Evolutionary conservation across 2,888 invertebrate species (phyloP).

Genomic region (Lasioglossum malachurum): DNA sequence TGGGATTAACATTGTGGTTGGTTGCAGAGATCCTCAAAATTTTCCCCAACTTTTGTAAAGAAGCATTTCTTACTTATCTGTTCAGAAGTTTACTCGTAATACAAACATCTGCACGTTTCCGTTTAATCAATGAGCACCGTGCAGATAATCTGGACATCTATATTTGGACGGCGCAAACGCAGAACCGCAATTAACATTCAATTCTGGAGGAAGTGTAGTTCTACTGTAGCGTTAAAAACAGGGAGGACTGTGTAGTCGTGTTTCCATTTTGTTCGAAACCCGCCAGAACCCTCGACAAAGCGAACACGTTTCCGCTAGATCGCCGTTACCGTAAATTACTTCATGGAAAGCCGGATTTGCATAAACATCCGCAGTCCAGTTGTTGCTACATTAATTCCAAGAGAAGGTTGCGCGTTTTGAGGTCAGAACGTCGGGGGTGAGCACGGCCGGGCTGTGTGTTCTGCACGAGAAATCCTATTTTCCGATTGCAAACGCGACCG

Average conservation of each 20-base stretch:
- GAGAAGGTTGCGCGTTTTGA: slow-evolving; percentile 7
- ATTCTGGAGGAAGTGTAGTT: not conserved
- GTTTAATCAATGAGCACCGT: too few species aligned
- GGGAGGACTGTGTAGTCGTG: not conserved
- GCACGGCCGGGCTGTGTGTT: not conserved
- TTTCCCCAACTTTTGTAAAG: too few species aligned
- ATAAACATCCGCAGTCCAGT: slow-evolving; percentile 9
- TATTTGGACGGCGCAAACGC: too few species aligned
- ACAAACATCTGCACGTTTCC: too few species aligned
- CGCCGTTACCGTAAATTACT: not conserved
- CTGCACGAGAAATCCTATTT: not conserved
- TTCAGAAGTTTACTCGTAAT: too few species aligned
- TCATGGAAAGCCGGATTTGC: not conserved
- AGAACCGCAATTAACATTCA: not conserved
- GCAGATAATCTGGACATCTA: too few species aligned
- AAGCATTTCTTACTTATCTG: too few species aligned
- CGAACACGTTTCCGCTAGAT: not conserved
- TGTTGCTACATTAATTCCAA: slow-evolving; percentile 14
- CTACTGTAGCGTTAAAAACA: not conserved
- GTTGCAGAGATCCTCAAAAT: too few species aligned
- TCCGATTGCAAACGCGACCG: not conserved
- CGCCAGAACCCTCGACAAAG: not conserved
- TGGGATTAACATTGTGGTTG: too few species aligned
- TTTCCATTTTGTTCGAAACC: not conserved
- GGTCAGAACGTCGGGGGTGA: not conserved